phyloP scores from a whole-genome alignment of 2,888 invertebrate genomes.

The Dioctria linearis region DNA sequence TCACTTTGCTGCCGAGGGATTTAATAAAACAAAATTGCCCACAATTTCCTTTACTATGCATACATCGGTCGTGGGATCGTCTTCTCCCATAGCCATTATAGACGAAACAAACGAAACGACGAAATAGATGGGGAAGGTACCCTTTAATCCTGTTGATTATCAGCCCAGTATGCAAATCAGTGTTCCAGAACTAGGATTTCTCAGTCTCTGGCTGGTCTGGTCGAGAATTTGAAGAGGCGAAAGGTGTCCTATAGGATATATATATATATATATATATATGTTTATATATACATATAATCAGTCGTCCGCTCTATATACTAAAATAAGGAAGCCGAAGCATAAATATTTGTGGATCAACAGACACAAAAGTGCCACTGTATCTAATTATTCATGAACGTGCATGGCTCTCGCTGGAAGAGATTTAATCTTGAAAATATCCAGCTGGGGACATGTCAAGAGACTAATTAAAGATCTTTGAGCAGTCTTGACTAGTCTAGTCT shows the following conservation, averaged over 20 bases:
- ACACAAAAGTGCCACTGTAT: conserved; percentile 57
- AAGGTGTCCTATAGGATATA: not conserved
- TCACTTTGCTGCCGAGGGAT: conserved; percentile 30
- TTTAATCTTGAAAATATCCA: conserved; percentile 53
- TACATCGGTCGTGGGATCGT: not conserved
- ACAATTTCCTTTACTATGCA: conserved; percentile 45
- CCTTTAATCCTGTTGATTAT: conserved; percentile 54
- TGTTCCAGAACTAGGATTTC: conserved; percentile 42
- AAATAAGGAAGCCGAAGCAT: conserved; percentile 47
- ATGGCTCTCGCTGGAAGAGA: conserved; percentile 52
- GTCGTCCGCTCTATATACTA: not conserved
- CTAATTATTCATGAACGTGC: conserved; percentile 57
- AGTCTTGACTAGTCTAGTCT: conserved; percentile 15
- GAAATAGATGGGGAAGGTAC: conserved; percentile 23
- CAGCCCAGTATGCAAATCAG: conserved; percentile 55
- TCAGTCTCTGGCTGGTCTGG: not conserved
- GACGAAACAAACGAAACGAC: conserved; percentile 16
- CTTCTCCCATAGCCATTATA: conserved; percentile 25
- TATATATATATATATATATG: no score
- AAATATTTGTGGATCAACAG: conserved; percentile 58
- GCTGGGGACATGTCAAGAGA: conserved; percentile 57
- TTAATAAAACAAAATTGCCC: conserved; percentile 44
- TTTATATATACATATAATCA: not conserved
- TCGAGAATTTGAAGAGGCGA: not conserved
- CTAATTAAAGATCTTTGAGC: conserved; percentile 57